A percentile compares a stretch with the other conserved stretches of the same genome.
phyloP scores from a whole-genome alignment of 2,888 invertebrate genomes.

The Myopa testacea region DNA sequence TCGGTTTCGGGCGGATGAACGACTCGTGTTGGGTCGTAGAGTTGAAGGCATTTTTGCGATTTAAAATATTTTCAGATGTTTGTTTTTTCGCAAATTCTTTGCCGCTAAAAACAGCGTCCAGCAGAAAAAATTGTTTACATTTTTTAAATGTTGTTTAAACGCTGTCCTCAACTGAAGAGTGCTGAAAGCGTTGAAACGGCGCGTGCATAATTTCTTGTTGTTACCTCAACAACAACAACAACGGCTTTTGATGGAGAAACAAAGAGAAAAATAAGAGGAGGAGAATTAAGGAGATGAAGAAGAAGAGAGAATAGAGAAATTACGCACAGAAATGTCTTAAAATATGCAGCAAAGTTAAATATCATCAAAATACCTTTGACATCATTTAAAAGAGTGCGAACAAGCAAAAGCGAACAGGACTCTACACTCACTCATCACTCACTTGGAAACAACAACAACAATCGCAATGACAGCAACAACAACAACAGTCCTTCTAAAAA shows the following conservation, averaged over 20 bases:
- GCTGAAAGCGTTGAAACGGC: not conserved
- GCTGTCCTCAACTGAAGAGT: too few species aligned
- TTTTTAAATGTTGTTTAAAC: too few species aligned
- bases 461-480: slow-evolving; percentile 2
- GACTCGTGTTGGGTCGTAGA: not conserved
- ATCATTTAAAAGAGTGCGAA: slow-evolving; percentile 57
- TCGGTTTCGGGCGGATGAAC: not conserved
- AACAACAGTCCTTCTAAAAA: slow-evolving; percentile 29
- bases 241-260: not conserved
- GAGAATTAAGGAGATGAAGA: slow-evolving; percentile 8
- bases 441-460: not conserved
- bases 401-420: slow-evolving; percentile 34
- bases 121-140: too few species aligned
- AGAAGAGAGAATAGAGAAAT: too few species aligned
- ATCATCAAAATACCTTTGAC: slow-evolving; percentile 47
- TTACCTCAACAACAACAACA: not conserved
- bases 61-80: slow-evolving; percentile 21
- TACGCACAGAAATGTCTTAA: slow-evolving; percentile 5
- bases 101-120: not conserved
- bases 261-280: not conserved
- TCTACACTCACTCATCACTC: slow-evolving; percentile 7
- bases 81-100: not conserved
- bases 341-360: slow-evolving; percentile 39
- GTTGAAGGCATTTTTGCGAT: slow-evolving; percentile 13
- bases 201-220: not conserved